Conservation (phyloP, 2,113 vertebrate species). For the Chauna torquata region DNA sequence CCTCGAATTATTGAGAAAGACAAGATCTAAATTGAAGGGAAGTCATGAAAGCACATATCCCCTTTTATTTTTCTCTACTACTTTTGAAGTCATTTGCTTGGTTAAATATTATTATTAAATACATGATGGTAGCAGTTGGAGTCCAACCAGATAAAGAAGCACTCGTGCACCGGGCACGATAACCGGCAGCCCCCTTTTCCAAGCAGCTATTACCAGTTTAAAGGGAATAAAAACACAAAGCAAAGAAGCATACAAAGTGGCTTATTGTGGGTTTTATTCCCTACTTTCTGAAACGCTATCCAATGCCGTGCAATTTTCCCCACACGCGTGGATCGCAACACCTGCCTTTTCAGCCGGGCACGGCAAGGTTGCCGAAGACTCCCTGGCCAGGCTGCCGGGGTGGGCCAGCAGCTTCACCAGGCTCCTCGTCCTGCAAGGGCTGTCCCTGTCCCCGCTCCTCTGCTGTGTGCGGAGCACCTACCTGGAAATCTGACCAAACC, state of each 20-base stretch:
- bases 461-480: rapidly evolving
- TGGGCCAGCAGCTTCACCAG: neutral
- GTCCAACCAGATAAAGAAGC: neutral
- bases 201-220: neutral
- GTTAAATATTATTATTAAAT: constrained; percentile 13
- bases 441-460: neutral
- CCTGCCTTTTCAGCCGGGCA: rapidly evolving
- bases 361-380: rapidly evolving
- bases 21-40: constrained; percentile 5
- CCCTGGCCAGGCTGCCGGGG: rapidly evolving
- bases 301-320: rapidly evolving
- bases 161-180: neutral
- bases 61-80: neutral
- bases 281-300: neutral
- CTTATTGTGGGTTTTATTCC: neutral
- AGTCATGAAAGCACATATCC: neutral
- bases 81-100: constrained; percentile 7
- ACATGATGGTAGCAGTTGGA: neutral
- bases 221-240: neutral
- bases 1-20: neutral
- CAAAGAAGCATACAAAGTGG: neutral
- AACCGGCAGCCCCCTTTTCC: neutral
- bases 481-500: neutral
- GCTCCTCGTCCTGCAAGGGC: neutral
- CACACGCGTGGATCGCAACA: rapidly evolving